Conservation (phyloP, 2,888 invertebrate genomes). For the Cephus runcator region DNA sequence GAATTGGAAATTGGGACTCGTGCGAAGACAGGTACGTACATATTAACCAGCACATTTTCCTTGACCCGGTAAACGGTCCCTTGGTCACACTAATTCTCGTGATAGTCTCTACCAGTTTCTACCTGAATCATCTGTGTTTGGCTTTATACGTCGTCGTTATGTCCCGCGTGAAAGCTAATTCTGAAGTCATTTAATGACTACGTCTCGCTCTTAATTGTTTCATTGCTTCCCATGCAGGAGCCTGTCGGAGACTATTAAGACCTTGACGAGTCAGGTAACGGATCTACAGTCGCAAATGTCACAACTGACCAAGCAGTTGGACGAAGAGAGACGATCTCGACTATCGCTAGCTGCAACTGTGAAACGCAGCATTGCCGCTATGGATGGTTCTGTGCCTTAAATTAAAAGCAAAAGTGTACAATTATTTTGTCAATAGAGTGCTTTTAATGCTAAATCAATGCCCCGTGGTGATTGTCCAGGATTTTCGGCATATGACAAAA, state of each 20-base stretch:
- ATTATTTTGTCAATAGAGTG: neutral
- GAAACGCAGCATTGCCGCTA: slow-evolving; percentile 57
- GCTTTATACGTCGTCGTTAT: neutral
- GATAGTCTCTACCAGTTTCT: no score
- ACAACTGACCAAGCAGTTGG: slow-evolving; percentile 72
- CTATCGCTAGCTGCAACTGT: slow-evolving; percentile 60
- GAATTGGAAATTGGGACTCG: slow-evolving; percentile 55
- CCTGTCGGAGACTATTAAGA: slow-evolving; percentile 81
- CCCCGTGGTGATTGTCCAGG: no score
- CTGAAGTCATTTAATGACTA: slow-evolving; percentile 30
- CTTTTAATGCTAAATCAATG: neutral
- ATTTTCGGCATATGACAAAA: no score
- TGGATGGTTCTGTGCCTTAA: slow-evolving; percentile 46
- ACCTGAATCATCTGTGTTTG: no score
- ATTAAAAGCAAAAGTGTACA: slow-evolving; percentile 1
- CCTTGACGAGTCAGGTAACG: slow-evolving; percentile 79
- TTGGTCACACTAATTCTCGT: no score
- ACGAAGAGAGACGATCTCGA: slow-evolving; percentile 74
- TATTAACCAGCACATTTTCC: neutral
- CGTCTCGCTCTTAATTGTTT: slow-evolving; percentile 1
- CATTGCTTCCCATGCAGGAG: slow-evolving; percentile 67
- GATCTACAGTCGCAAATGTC: slow-evolving; percentile 73
- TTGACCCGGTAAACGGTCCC: neutral
- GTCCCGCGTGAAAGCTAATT: slow-evolving; percentile 29
- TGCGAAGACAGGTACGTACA: slow-evolving; percentile 57